phyloP scores from a whole-genome alignment of 2,888 invertebrate species.

The Matsumyia berberina region DNA sequence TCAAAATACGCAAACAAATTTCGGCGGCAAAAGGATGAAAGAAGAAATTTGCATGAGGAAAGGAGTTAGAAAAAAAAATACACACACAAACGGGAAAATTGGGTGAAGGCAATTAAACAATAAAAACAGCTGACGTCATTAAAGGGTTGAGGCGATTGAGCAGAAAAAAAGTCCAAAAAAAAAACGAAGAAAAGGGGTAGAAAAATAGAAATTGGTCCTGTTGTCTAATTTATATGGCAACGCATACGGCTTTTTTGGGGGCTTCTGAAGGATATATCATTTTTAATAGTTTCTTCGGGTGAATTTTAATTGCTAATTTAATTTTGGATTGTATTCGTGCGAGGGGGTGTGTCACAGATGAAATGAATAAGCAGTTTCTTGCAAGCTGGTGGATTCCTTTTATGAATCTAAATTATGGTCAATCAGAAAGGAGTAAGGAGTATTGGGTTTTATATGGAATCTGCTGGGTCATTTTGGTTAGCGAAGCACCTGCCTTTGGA shows the following conservation, averaged over 20 bases:
- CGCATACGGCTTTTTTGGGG: slow-evolving; percentile 66
- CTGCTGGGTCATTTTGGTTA: background rate
- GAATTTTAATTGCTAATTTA: slow-evolving; percentile 76
- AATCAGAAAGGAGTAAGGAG: slow-evolving; percentile 4
- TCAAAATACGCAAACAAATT: slow-evolving; percentile 64
- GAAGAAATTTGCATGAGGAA: slow-evolving; percentile 69
- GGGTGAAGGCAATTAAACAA: slow-evolving; percentile 74
- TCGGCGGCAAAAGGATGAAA: slow-evolving; percentile 65
- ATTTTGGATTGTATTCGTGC: slow-evolving; percentile 37
- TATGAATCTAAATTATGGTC: slow-evolving; percentile 43
- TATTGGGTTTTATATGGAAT: background rate
- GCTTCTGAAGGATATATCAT: slow-evolving; percentile 66
- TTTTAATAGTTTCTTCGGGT: slow-evolving; percentile 71
- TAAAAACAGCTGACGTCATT: slow-evolving; percentile 76
- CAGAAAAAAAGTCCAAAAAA: slow-evolving; percentile 38
- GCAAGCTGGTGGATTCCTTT: slow-evolving; percentile 46
- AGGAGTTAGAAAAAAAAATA: slow-evolving; percentile 9
- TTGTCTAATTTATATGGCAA: slow-evolving; percentile 69
- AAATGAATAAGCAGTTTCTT: slow-evolving; percentile 65
- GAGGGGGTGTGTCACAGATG: slow-evolving; percentile 16
- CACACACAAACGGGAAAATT: slow-evolving; percentile 60
- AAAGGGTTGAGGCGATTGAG: slow-evolving; percentile 68
- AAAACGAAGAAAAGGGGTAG: slow-evolving; percentile 50
- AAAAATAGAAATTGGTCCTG: slow-evolving; percentile 26
- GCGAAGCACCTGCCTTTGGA: slow-evolving; percentile 7